Percentiles rank a stretch among this genome's conserved stretches.
Evolutionary conservation across 2,797 vertebrate genomes (phyloP).

Genomic region (Lateolabrax maculatus): DNA sequence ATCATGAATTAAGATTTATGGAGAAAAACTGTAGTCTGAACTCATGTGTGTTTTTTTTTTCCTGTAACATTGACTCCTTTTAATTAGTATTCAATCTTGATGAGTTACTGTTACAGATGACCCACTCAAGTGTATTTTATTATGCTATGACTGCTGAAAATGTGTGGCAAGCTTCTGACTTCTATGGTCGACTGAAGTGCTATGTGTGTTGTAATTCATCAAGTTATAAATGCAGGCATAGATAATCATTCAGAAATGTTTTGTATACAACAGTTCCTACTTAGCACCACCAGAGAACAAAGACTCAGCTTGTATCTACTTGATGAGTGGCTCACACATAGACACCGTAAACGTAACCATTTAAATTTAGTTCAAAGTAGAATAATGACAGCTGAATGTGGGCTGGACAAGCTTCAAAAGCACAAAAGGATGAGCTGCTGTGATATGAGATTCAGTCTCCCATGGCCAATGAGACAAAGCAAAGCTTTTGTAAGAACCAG

Average conservation of each 20-base stretch:
- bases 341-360: conserved; percentile 34
- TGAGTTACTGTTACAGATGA: conserved; percentile 44
- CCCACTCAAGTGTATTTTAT: conserved; percentile 33
- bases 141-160: conserved; percentile 7
- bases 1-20: background rate
- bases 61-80: background rate
- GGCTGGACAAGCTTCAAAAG: conserved; percentile 53
- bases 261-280: conserved; percentile 25
- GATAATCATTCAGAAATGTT: conserved; percentile 47
- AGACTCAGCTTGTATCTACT: conserved; percentile 46
- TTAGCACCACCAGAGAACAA: conserved; percentile 45
- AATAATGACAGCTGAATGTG: conserved; percentile 62
- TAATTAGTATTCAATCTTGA: conserved; percentile 33
- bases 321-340: conserved; percentile 37
- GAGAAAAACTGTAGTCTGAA: conserved; percentile 4
- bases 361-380: conserved; percentile 57
- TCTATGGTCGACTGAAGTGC: conserved; percentile 35
- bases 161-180: conserved; percentile 22
- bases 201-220: conserved; percentile 31
- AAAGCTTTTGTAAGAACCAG: conserved; percentile 32
- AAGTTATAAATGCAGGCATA: conserved; percentile 21
- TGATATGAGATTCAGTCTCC: conserved; percentile 54
- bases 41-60: background rate
- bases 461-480: conserved; percentile 42
- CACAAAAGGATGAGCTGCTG: conserved; percentile 55